A percentile compares a stretch with the other conserved stretches of the same genome.
phyloP scores from a whole-genome alignment of 2,888 invertebrate genomes.

The Drosophila emarginata region DNA sequence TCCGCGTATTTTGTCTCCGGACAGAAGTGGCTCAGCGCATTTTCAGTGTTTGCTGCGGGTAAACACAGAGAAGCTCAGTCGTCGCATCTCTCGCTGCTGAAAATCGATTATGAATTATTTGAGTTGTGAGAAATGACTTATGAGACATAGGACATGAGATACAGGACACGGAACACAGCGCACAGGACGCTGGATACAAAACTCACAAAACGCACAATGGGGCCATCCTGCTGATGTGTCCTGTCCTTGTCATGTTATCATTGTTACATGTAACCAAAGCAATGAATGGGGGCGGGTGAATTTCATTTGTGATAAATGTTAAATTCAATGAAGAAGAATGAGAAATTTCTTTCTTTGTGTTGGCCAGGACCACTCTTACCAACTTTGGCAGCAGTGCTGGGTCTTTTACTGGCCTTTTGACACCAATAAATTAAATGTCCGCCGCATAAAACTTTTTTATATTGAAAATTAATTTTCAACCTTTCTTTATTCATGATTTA shows the following conservation, averaged over 20 bases:
- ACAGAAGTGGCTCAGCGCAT: constrained; percentile 32
- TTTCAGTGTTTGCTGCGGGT: neutral
- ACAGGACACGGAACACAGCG: constrained; percentile 48
- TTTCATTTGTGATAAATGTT: constrained; percentile 47
- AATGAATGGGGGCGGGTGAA: neutral
- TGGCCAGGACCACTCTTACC: neutral
- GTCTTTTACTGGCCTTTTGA: constrained; percentile 43
- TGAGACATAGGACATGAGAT: constrained; percentile 61
- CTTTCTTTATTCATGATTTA: neutral
- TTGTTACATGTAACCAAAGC: constrained; percentile 38
- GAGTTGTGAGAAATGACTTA: constrained; percentile 78
- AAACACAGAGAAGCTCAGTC: neutral
- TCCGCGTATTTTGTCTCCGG: constrained; percentile 40
- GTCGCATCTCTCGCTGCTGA: constrained; percentile 12
- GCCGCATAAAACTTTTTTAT: constrained; percentile 9
- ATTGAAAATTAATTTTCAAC: constrained; percentile 51
- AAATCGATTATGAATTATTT: constrained; percentile 81
- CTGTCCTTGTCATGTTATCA: constrained; percentile 51
- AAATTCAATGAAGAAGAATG: constrained; percentile 7
- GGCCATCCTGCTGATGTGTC: constrained; percentile 13
- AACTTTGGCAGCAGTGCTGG: neutral
- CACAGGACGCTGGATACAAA: neutral
- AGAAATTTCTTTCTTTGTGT: constrained; percentile 6
- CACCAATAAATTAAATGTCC: constrained; percentile 62
- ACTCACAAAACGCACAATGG: constrained; percentile 14